These are phyloP conservation scores for Charina bottae DNA, from an alignment of 2,113 vertebrate genomes.

Conservation along the genomic window DNA sequence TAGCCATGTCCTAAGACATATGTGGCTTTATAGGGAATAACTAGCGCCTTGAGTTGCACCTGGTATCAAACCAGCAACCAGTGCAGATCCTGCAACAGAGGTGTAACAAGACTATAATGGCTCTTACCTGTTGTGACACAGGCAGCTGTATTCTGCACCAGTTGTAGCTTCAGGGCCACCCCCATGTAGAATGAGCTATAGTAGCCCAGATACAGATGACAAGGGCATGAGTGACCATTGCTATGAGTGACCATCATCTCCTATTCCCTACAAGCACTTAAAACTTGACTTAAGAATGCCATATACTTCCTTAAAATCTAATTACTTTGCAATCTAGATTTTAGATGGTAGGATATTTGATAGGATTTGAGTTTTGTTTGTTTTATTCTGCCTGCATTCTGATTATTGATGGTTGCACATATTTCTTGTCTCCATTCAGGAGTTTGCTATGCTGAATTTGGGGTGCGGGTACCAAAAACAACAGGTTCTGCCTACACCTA, in stretches of 20 bases:
- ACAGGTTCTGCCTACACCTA: constrained; percentile 98
- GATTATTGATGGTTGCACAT: fast-evolving
- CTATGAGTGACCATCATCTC: not conserved
- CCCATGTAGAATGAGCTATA: no score
- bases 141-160: no score
- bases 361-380: not conserved
- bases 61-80: no score
- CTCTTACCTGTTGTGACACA: no score
- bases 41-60: no score
- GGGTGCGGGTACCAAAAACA: constrained; percentile 94
- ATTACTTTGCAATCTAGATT: not conserved
- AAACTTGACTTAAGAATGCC: not conserved
- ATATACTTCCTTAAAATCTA: not conserved
- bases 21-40: no score
- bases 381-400: not conserved
- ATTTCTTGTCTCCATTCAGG: constrained; percentile 70
- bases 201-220: not conserved
- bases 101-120: no score
- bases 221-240: not conserved
- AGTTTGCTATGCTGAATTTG: constrained; percentile 97
- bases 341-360: not conserved
- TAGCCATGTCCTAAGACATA: no score
- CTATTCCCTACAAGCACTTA: not conserved
- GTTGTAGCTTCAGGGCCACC: no score
- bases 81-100: no score